Percentiles rank a stretch among this genome's conserved stretches.
phyloP scores from a whole-genome alignment of 2,113 vertebrate genomes.

The Cyphomyrus discorhynchus region DNA sequence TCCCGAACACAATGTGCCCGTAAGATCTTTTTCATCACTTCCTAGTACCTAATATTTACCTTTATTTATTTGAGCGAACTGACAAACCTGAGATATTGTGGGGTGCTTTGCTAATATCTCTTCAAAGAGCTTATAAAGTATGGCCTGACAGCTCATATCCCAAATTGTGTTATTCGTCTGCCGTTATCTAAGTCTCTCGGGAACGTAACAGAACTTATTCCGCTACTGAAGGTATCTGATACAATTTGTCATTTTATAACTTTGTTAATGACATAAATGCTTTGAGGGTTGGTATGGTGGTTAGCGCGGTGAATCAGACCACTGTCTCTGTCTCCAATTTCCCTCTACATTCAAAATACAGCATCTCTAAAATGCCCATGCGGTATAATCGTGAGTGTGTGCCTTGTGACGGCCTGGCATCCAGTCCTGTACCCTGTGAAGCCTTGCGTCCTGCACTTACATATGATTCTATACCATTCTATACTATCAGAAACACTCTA shows the following conservation, averaged over 20 bases:
- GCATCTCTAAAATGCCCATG: background rate
- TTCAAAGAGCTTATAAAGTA: background rate
- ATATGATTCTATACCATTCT: background rate
- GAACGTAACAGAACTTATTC: background rate
- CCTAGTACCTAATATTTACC: background rate
- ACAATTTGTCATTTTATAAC: background rate
- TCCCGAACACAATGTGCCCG: background rate
- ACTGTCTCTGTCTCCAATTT: background rate
- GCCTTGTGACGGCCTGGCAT: background rate
- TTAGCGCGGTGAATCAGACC: background rate
- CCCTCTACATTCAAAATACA: background rate
- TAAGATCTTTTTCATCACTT: background rate
- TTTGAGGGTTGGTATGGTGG: background rate
- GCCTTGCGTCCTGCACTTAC: background rate
- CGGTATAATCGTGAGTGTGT: background rate
- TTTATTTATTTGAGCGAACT: background rate
- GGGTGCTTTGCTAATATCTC: background rate
- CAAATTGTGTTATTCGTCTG: background rate
- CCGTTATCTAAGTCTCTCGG: background rate
- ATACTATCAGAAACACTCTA: background rate
- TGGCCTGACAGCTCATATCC: background rate
- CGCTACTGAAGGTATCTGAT: background rate
- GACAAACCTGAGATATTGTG: background rate
- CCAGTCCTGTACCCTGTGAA: background rate
- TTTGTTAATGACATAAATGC: background rate